Base-by-base conservation (phyloP, 2,113 vertebrate species). In the Cavia aperea region DNA sequence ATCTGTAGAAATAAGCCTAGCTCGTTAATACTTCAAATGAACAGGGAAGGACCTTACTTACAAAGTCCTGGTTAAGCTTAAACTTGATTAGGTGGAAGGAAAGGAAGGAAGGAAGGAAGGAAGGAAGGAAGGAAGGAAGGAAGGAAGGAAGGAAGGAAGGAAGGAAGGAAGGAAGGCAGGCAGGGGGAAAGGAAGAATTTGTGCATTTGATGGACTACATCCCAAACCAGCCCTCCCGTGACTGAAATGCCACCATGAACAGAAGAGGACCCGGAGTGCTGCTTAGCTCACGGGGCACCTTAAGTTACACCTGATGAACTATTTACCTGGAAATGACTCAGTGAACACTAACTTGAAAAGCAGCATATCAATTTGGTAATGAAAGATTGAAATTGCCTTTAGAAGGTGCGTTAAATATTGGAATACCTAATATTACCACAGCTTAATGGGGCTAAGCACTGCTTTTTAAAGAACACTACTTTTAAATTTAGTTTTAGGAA, bases 401-500 rank as follows among this genome's bases (percentile, higher is more conserved):
- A 88, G 78, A 91, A 82, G 79, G 86, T 65, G 36, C 29, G 12
- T 83, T 88, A 90, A 72, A 46, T 86, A 72, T 60, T 14, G 31
- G n/a, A 75, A 87, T 78, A 49, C 33, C 31, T 72, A 77, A 73
- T 77, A 62, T 93, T 43, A 36, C 84, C 84, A 90, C 51, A 94
- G 18, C 18, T 88, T 88, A 93, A 7, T 90, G 68, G 19, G 7
- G 33, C 6, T 94, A 93, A 93, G 62, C 81, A 21, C 72, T 88
- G 18, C 58, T 86, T 94, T 90, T 83, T n/a, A 36, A 13, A 16
- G 5, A 65, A 65, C 16, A 21, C 54, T 75, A 60, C 58, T 85
- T 94, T 90, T 94, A 91, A 6, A 89, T 62, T 93, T 95, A 86
- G 77, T 83, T 92, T 92, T 65, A 89, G 65, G 39, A 84, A 95